Base-by-base conservation (phyloP, 2,888 invertebrate genomes). In the Theodoxus fluviatilis region DNA sequence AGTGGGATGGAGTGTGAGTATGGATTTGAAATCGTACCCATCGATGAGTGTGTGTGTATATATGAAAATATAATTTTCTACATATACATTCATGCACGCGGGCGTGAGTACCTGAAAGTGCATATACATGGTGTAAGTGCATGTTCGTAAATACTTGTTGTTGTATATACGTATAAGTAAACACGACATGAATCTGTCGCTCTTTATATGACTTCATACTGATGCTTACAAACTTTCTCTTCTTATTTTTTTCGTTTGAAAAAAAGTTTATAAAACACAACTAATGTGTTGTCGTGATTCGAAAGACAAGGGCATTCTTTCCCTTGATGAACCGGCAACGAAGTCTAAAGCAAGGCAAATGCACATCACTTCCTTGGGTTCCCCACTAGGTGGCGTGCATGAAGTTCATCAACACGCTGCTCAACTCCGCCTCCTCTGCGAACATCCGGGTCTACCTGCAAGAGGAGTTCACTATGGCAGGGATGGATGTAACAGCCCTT, bases 391-490 rank as follows among this genome's bases (percentile, higher is more conserved):
- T 93, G 2, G 92, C 93, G 3, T 95, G 95, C 0, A 89, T 96
- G 74, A 91, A 90, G 80, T 95, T 96, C 85, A 90, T 96, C 69
- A 96, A 96, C 84, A 92, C 93, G 0, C 91, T 96, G 78, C 88
- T 95, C 69, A 91, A 92, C 80, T 92, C 93, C 43, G 92, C 94
- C 0, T 94, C 86, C 85, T 94, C 74, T 35, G 72, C 76, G n/a
- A 83, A 83, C 68, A 74, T 79, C 67, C 76, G 83, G 43, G 85
- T 87, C 1, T 83, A 82, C 74, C 78, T 87, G 2, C 87, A 87
- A 72, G 80, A 85, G 55, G 87, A 87, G 70, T 71, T 87, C 12
- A 81, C 83, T 71, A 78, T 80, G 70, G 87, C 87, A 0, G 87
- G 87, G 1, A 74, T 87, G 35, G 85, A 86, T 66, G 75, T 84